phyloP scores from a whole-genome alignment of 2,888 invertebrate genomes.

The Pandemis corylana region DNA sequence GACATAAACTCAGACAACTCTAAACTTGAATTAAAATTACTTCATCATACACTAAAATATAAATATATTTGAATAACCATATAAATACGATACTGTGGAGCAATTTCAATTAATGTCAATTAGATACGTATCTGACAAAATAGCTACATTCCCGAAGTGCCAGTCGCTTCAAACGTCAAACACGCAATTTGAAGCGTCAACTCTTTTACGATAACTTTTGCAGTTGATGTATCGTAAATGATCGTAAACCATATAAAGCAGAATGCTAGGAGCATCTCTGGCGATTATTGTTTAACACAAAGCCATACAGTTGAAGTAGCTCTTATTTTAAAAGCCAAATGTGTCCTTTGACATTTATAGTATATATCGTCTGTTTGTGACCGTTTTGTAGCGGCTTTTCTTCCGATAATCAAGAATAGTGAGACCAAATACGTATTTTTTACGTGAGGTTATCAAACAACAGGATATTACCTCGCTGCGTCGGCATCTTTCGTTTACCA shows the following conservation, averaged over 20 bases:
- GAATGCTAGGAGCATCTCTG: not conserved
- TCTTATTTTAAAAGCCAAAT: not conserved
- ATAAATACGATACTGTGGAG: too few relatives aligned
- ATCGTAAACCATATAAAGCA: not conserved
- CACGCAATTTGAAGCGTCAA: not conserved
- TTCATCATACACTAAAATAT: too few relatives aligned
- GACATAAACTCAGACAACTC: too few relatives aligned
- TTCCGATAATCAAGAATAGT: constrained; percentile 18
- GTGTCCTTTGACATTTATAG: not conserved
- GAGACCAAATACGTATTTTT: not conserved
- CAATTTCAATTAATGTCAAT: not conserved
- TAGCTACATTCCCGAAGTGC: not conserved
- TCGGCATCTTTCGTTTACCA: constrained; percentile 57
- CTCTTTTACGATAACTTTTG: not conserved
- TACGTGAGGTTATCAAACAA: constrained; percentile 25
- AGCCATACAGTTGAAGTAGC: not conserved
- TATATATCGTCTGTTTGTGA: not conserved
- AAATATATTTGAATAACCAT: too few relatives aligned
- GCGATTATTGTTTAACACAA: not conserved
- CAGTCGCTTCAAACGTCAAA: not conserved
- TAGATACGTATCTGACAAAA: not conserved
- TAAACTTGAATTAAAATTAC: too few relatives aligned
- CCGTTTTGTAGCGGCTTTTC: constrained; percentile 22
- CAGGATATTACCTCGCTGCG: constrained; percentile 51
- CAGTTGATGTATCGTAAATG: not conserved